phyloP scores from a whole-genome alignment of 2,113 vertebrate species.

The Sceloporus tristichus region DNA sequence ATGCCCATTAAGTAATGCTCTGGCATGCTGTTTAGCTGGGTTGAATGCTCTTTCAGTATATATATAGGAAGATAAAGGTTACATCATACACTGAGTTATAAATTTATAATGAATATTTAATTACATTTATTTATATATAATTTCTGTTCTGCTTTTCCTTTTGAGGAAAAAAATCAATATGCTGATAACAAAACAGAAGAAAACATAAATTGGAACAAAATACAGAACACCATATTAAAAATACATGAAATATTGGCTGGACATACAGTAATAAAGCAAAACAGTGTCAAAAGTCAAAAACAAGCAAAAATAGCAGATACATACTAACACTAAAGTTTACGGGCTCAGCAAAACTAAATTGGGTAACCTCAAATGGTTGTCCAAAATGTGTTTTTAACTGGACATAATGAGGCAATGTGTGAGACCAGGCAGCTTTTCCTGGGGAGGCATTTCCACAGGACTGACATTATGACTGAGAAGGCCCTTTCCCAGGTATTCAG shows the following conservation, averaged over 20 bases:
- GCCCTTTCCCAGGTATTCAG: background rate
- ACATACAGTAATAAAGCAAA: background rate
- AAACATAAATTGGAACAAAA: background rate
- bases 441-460: background rate
- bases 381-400: background rate
- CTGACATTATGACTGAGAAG: background rate
- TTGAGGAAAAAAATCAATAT: background rate
- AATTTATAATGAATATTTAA: background rate
- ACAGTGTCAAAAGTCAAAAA: background rate
- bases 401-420: background rate
- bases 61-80: background rate
- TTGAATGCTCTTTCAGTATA: conserved; percentile 24
- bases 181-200: background rate
- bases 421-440: background rate
- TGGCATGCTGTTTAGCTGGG: background rate
- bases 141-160: background rate
- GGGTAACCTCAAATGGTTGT: no score
- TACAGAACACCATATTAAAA: background rate
- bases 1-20: background rate
- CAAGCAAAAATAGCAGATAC: background rate
- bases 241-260: background rate
- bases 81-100: background rate
- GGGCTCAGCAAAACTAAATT: background rate
- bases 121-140: conserved; percentile 1
- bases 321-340: background rate